Evolutionary conservation across 2,888 invertebrate genomes (phyloP).

Genomic region (Acleris sparsana): DNA sequence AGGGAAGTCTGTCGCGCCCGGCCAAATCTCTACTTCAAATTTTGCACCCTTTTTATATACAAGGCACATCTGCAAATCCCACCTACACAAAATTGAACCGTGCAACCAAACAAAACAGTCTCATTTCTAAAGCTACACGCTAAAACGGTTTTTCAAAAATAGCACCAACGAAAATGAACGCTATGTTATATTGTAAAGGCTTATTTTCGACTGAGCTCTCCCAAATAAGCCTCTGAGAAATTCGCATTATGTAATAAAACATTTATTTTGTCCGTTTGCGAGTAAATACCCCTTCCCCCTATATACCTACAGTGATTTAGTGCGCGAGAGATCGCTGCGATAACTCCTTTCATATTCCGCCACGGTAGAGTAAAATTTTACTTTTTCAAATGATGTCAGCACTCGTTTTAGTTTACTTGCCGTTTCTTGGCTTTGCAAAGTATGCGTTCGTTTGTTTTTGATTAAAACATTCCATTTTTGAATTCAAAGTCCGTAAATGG

Average conservation of each 20-base stretch:
- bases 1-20: slow-evolving; percentile 39
- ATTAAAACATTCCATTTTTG: slow-evolving; percentile 48
- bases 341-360: slow-evolving; percentile 81
- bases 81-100: slow-evolving; percentile 50
- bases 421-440: slow-evolving; percentile 49
- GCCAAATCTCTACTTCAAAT: slow-evolving; percentile 81
- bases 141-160: slow-evolving; percentile 42
- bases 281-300: slow-evolving; percentile 81
- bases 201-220: slow-evolving; percentile 43
- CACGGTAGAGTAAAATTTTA: slow-evolving; percentile 65
- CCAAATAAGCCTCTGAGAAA: slow-evolving; percentile 75
- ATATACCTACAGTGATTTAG: slow-evolving; percentile 82
- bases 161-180: slow-evolving; percentile 49
- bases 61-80: slow-evolving; percentile 59
- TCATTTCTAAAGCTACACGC: slow-evolving; percentile 44
- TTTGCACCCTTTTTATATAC: slow-evolving; percentile 76
- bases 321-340: slow-evolving; percentile 81
- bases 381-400: slow-evolving; percentile 59
- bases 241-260: slow-evolving; percentile 82
- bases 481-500: slow-evolving; percentile 43
- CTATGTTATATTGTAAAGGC: slow-evolving; percentile 47
- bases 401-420: slow-evolving; percentile 47
- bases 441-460: slow-evolving; percentile 50
- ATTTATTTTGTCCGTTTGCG: slow-evolving; percentile 82
- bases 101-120: slow-evolving; percentile 45